Evolutionary conservation across 2,888 invertebrate genomes (phyloP).

Genomic region (Masnerella sp.): DNA sequence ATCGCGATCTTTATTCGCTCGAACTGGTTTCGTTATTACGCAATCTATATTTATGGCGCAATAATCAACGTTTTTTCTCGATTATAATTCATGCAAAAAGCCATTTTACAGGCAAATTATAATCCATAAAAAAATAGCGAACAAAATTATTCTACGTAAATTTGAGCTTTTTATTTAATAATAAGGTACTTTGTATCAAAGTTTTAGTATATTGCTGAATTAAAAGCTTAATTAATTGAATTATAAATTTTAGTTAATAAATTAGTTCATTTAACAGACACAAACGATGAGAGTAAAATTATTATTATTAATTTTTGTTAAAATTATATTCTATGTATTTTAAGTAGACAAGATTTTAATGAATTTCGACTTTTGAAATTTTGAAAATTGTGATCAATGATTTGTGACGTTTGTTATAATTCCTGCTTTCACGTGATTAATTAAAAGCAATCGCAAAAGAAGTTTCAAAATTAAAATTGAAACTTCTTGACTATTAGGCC

Average conservation of each 20-base stretch:
- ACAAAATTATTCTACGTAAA: constrained; percentile 4
- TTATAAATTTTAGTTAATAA: neutral
- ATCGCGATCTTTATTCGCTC: constrained; percentile 26
- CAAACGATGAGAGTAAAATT: neutral
- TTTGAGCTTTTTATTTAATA: neutral
- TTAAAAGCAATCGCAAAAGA: constrained; percentile 31
- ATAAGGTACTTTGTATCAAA: neutral
- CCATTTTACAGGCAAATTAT: neutral
- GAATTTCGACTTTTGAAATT: neutral
- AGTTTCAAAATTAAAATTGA: constrained; percentile 44
- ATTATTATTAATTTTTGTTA: neutral
- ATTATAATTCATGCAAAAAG: constrained; percentile 12
- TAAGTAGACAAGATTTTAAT: neutral
- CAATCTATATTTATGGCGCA: constrained; percentile 16
- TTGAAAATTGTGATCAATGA: neutral
- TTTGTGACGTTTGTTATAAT: neutral
- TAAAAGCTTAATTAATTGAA: no score
- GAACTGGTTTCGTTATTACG: constrained; percentile 38
- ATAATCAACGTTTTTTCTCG: constrained; percentile 4
- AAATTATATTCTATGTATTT: neutral
- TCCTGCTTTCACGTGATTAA: constrained; percentile 1
- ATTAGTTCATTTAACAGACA: no score
- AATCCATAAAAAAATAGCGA: neutral
- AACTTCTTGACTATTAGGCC: constrained; percentile 21
- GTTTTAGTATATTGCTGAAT: no score